A percentile compares a stretch with the other conserved stretches of the same genome.
phyloP scores from a whole-genome alignment of 2,888 invertebrate genomes.

The Coecobrya sp. region DNA sequence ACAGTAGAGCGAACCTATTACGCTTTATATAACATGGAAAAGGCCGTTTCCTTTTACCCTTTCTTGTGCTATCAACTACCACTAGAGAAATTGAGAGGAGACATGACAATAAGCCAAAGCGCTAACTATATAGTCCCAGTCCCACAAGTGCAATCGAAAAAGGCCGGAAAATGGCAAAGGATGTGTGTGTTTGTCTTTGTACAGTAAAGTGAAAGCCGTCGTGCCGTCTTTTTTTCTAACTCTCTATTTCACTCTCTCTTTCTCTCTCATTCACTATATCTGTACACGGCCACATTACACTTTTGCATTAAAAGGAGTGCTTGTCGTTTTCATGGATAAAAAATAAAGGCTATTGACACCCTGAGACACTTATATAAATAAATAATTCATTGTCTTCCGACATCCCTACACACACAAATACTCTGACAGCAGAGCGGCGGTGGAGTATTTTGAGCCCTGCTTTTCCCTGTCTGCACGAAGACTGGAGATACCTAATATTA shows the following conservation, averaged over 20 bases:
- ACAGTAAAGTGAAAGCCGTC: neutral
- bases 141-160: slow-evolving; percentile 68
- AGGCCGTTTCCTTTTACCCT: neutral
- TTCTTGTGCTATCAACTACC: slow-evolving; percentile 14
- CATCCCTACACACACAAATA: slow-evolving; percentile 14
- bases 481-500: neutral
- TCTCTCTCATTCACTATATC: neutral
- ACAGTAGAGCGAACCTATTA: neutral
- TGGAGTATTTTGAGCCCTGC: neutral
- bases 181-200: slow-evolving; percentile 4
- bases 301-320: slow-evolving; percentile 12
- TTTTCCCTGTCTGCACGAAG: neutral
- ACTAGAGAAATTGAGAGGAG: neutral
- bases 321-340: slow-evolving; percentile 47
- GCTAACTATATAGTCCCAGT: slow-evolving; percentile 46
- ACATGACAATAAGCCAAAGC: slow-evolving; percentile 59
- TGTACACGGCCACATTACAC: neutral
- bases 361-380: slow-evolving; percentile 69
- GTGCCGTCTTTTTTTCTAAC: neutral
- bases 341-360: slow-evolving; percentile 70
- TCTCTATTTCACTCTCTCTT: neutral
- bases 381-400: slow-evolving; percentile 75
- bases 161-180: slow-evolving; percentile 44
- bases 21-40: neutral
- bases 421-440: neutral